Conservation (phyloP, 2,797 vertebrate species). For the Fistularia commersonii region DNA sequence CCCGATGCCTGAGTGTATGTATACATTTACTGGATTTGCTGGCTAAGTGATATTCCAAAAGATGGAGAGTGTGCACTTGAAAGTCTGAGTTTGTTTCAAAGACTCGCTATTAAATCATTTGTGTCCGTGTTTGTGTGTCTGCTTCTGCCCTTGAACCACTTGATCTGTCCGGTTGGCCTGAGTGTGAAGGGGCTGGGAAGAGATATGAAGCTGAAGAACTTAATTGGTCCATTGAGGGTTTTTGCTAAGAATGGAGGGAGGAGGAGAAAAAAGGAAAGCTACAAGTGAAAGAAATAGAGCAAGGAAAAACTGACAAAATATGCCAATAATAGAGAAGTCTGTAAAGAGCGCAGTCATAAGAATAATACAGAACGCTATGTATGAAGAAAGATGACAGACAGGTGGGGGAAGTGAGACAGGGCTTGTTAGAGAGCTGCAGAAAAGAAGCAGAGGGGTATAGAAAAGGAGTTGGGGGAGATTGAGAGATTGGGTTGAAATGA, state of each 20-base stretch:
- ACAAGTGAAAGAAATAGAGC: constrained; percentile 13
- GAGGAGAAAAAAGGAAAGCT: neutral
- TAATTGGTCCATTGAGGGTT: constrained; percentile 58
- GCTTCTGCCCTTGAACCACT: constrained; percentile 41
- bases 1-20: no score
- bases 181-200: constrained; percentile 23
- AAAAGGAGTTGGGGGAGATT: constrained; percentile 47
- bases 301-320: constrained; percentile 11
- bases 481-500: constrained; percentile 64
- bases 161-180: constrained; percentile 38
- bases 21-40: no score
- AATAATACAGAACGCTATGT: constrained; percentile 28
- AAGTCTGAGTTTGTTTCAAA: constrained; percentile 1
- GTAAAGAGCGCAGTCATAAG: constrained; percentile 16
- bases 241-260: constrained; percentile 17
- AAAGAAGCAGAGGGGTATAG: constrained; percentile 34
- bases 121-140: constrained; percentile 9
- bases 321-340: constrained; percentile 19
- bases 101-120: constrained; percentile 15
- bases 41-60: neutral
- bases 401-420: constrained; percentile 56
- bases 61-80: no score
- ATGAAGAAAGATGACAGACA: constrained; percentile 52
- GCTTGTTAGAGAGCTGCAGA: constrained; percentile 40
- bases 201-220: constrained; percentile 40